A percentile compares a stretch with the other conserved stretches of the same genome.
These are phyloP conservation scores for Oceanodroma leucorhoa DNA, from an alignment of 2,797 vertebrate species.

Conservation along the genomic window DNA sequence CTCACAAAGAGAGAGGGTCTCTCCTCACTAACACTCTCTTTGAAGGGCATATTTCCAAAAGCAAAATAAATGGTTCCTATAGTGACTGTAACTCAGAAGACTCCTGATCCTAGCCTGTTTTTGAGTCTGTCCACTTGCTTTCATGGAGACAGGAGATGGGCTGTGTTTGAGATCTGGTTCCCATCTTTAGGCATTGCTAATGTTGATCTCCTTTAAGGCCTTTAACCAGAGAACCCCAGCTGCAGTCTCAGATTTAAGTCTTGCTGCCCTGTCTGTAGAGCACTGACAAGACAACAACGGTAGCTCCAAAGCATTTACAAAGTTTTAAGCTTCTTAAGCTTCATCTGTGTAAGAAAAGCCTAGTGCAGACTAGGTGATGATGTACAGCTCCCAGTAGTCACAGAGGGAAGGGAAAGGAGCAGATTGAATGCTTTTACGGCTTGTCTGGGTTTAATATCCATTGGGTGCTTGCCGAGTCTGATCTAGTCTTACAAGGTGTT, in stretches of 20 bases:
- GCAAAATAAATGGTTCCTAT: not conserved
- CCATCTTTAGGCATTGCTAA: not conserved
- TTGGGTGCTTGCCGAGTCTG: not conserved
- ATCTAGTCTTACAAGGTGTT: not conserved
- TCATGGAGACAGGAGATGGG: not conserved
- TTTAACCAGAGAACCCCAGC: not conserved
- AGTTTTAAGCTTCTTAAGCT: constrained; percentile 40
- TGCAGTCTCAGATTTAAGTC: not conserved
- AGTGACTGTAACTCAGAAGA: not conserved
- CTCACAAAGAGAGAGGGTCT: not conserved
- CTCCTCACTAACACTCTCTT: not conserved
- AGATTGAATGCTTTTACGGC: not conserved
- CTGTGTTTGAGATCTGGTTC: not conserved
- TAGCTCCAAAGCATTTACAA: not conserved
- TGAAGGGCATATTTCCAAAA: not conserved
- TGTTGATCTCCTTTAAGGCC: not conserved
- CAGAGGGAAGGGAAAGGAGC: not conserved
- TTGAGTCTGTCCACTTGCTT: not conserved
- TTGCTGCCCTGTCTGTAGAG: not conserved
- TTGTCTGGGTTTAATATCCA: not conserved
- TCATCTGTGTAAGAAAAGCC: not conserved
- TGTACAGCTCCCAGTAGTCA: not conserved
- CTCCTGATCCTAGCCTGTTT: not conserved
- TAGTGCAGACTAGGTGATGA: not conserved
- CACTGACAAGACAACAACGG: not conserved